Conservation (phyloP, 2,888 invertebrate genomes). For the Tromatobia lineatoria region DNA sequence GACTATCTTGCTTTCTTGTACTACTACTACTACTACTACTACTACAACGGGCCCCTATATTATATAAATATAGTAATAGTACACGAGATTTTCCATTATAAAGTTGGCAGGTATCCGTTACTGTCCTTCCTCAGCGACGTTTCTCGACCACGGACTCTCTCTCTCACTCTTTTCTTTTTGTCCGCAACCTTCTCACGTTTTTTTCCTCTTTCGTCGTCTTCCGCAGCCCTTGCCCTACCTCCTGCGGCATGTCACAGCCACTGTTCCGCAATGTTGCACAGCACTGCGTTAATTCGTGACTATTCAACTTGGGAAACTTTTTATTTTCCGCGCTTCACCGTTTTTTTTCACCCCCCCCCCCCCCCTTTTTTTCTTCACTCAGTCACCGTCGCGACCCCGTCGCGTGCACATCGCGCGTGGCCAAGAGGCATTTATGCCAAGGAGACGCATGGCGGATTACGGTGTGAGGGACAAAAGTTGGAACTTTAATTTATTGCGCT, state of each 20-base stretch:
- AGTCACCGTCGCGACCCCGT: constrained; percentile 11
- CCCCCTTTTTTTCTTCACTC: not conserved
- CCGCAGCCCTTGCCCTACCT: constrained; percentile 1
- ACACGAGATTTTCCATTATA: constrained; percentile 50
- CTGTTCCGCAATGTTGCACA: constrained; percentile 54
- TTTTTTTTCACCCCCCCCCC: too few relatives aligned
- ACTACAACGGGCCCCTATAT: not conserved
- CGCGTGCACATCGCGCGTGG: constrained; percentile 10
- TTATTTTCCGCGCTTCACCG: not conserved
- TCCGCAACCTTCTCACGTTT: constrained; percentile 27
- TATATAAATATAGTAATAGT: constrained; percentile 15
- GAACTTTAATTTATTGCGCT: constrained; percentile 16
- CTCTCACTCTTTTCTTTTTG: constrained; percentile 31
- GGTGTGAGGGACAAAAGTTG: not conserved
- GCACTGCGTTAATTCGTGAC: constrained; percentile 63
- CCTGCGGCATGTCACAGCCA: constrained; percentile 31
- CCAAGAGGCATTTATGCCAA: constrained; percentile 16
- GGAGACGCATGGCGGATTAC: not conserved
- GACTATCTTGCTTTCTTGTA: constrained; percentile 33
- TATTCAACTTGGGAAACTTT: constrained; percentile 51
- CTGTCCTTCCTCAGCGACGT: constrained; percentile 18
- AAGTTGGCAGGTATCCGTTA: constrained; percentile 62
- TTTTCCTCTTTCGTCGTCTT: constrained; percentile 24
- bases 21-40: not conserved
- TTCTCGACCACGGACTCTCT: constrained; percentile 1